Evolutionary conservation across 2,113 vertebrate genomes (phyloP), one percentile per base, ranked within the genome.

Genomic region (Rhegmatorhina hoffmannsi): DNA sequence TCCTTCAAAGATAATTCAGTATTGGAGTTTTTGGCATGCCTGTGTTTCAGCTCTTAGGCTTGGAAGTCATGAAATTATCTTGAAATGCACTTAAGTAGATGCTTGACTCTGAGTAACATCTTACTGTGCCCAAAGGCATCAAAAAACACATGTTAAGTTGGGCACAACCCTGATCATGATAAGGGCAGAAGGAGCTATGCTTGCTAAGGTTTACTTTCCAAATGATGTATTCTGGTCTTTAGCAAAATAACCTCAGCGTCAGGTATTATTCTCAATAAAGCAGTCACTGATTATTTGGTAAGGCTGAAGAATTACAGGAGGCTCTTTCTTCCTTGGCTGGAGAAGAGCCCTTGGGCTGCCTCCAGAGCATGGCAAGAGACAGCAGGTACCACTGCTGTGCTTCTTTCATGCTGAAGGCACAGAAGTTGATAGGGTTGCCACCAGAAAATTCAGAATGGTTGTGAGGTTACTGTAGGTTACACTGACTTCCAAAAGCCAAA

Each of bases 371-470:
- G 55, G 16, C 33, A 49, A 80, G 76, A 46, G 33, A 13, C 5
- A 33, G 19, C 0, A 0, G 60, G 40, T 21, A 53, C 6, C 18
- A 53, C 12, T 25, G n/a, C 63, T 60, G 40, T 1, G 2, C 49
- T 79, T 15, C 56, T 77, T 49, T 62, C n/a, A 10, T 66, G 46
- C 67, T 66, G 59, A 64, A 64, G 72, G n/a, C 17, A 36, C 11
- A 29, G 52, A 40, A 63, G 44, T 43, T 78, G 56, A 19, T 31
- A 52, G 17, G 10, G 17, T 17, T 87, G 25, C 31, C 36, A 76
- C 13, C 21, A 76, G 70, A 76, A 95, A 73, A 72, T 7, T 13
- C 11, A 46, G 36, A 23, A n/a, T 0, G 1, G 11, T 40, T 79
- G 15, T 20, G 29, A 87, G 36, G n/a, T 76, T 28, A 31, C 31